Base-by-base conservation (phyloP, 2,888 invertebrate genomes). In the Litoditis marina region DNA sequence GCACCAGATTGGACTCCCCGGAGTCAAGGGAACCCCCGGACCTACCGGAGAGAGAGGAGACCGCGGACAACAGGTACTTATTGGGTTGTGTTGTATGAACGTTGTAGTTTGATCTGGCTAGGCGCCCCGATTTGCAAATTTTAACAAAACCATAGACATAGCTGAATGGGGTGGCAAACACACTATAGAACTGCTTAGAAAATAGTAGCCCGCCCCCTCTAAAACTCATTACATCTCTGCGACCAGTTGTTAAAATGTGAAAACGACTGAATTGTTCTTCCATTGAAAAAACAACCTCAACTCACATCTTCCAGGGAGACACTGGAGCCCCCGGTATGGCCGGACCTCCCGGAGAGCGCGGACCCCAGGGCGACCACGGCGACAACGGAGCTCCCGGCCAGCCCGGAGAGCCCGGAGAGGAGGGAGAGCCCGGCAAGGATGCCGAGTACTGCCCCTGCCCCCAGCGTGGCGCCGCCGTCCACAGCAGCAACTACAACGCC, bases 391-490 rank as follows among this genome's bases (percentile, higher is more conserved):
- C 64, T 30, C 60, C 71, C 31, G 75, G 75, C 63, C 64, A 73
- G 57, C 65, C 70, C 34, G 75, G 75, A 68, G 73, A 69, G 52
- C 68, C 75, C 39, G 75, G 75, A 70, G 71, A 73, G 64, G 71
- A 70, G 53, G 76, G 74, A 31, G 72, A 74, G 47, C 77, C 76
- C 47, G 77, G 77, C 65, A 68, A 67, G 50, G 77, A 77, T 52
- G 76, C 75, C 36, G 73, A 73, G 53, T 76, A 76, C 59, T 76
- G 76, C 47, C 73, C 73, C 51, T 76, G 76, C 62, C 76, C 76
- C 25, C 65, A 66, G 52, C 60, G 74, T 51, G 69, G 69, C 47
- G 49, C 65, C 46, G 65, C 61, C 16, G 69, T 72, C 44, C 56
- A 60, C 16, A 65, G 61, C 52, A 57, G 57, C 19, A 60, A 68